A percentile compares a stretch with the other conserved stretches of the same genome.
phyloP scores from a whole-genome alignment of 2,113 vertebrate genomes.

The Sebastes schlegelii region DNA sequence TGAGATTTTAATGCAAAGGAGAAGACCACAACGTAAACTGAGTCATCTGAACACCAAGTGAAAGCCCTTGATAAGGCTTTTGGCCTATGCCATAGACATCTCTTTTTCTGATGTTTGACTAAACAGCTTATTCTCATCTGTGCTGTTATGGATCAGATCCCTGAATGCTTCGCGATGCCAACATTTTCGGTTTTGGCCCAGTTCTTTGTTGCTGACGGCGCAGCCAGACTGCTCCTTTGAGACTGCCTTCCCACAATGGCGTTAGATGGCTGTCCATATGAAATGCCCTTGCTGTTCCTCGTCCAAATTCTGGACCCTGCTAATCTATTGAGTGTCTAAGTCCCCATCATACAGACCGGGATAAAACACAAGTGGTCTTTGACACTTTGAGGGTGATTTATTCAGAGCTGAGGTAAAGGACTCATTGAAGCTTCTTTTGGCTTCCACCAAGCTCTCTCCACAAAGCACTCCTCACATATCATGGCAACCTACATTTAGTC shows the following conservation, averaged over 20 bases:
- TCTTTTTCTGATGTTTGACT: conserved; percentile 42
- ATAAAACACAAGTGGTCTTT: conserved; percentile 68
- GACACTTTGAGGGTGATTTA: conserved; percentile 70
- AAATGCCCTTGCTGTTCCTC: conserved; percentile 59
- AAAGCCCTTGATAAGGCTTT: not conserved
- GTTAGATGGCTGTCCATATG: conserved; percentile 67
- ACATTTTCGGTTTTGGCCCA: conserved; percentile 50
- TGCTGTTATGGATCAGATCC: conserved; percentile 61
- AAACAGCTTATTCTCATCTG: conserved; percentile 55
- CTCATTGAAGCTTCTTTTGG: conserved; percentile 69
- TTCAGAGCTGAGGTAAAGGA: conserved; percentile 67
- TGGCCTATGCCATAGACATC: not conserved
- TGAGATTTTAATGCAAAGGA: not conserved
- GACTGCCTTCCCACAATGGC: conserved; percentile 48
- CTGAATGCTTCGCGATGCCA: conserved; percentile 42
- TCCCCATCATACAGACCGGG: conserved; percentile 47
- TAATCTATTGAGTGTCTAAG: conserved; percentile 54
- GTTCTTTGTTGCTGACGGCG: conserved; percentile 32
- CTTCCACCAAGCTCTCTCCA: conserved; percentile 60
- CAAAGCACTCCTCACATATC: conserved; percentile 75
- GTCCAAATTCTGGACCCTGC: conserved; percentile 60
- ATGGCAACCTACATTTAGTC: conserved; percentile 75
- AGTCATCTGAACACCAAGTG: conserved; percentile 24
- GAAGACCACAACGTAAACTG: conserved; percentile 6
- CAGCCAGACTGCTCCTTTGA: conserved; percentile 58